Percentiles rank a stretch among this genome's conserved stretches.
These are phyloP conservation scores for Strigamia transsilvanica DNA, from an alignment of 2,888 invertebrate genomes.

Conservation along the genomic window DNA sequence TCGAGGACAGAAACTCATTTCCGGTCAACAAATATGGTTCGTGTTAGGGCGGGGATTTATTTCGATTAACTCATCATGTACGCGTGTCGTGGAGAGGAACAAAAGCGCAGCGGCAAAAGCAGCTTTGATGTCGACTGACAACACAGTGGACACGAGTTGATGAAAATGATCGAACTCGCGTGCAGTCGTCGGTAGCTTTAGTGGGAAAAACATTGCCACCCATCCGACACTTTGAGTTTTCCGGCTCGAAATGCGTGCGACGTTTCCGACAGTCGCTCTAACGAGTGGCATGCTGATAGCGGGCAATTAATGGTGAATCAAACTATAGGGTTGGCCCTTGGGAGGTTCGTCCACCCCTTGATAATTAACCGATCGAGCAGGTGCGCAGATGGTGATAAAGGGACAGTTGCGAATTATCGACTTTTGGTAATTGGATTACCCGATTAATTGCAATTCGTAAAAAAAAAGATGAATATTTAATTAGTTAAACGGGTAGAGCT, in stretches of 20 bases:
- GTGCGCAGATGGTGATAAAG: constrained; percentile 24
- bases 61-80: constrained; percentile 16
- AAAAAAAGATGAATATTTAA: constrained; percentile 36
- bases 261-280: constrained; percentile 33
- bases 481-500: neutral
- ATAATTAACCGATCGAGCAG: constrained; percentile 42
- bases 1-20: constrained; percentile 10
- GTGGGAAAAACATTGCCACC: constrained; percentile 1
- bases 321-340: constrained; percentile 32
- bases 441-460: constrained; percentile 13
- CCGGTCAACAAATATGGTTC: constrained; percentile 5
- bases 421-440: constrained; percentile 22
- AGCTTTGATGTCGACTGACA: neutral
- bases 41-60: constrained; percentile 26
- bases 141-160: neutral
- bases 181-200: constrained; percentile 28
- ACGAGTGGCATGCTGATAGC: constrained; percentile 40
- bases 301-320: constrained; percentile 44
- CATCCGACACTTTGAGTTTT: constrained; percentile 3
- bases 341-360: constrained; percentile 27
- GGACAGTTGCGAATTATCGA: neutral
- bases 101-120: neutral
- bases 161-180: constrained; percentile 7
- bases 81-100: neutral
- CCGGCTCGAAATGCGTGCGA: neutral